Evolutionary conservation across 2,888 invertebrate species (phyloP).

Genomic region (Lycocerus yunnanus): DNA sequence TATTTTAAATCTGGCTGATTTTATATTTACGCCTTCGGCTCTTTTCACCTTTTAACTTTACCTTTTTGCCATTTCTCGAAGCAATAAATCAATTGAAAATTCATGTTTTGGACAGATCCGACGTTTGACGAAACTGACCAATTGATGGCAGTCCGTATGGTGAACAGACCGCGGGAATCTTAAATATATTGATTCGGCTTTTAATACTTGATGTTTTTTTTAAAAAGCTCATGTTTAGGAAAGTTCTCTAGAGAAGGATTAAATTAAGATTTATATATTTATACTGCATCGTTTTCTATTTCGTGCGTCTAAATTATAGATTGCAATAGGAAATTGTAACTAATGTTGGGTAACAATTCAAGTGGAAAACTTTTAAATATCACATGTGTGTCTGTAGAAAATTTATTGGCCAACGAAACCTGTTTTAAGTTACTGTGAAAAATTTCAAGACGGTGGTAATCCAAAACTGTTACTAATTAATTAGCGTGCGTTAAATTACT

Average conservation of each 20-base stretch:
- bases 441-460: neutral
- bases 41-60: neutral
- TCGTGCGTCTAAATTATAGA: neutral
- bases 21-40: neutral
- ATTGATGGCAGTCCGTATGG: too few species aligned
- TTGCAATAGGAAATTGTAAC: constrained; percentile 13
- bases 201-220: too few species aligned
- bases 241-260: neutral
- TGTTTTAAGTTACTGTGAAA: neutral
- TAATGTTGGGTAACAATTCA: constrained; percentile 16
- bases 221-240: neutral
- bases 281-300: neutral
- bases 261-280: constrained; percentile 7
- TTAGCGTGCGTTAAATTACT: neutral
- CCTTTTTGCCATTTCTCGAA: neutral
- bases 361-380: constrained; percentile 19
- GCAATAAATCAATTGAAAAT: neutral
- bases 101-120: neutral
- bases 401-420: neutral
- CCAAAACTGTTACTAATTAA: neutral
- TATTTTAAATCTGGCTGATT: neutral
- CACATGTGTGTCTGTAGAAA: neutral
- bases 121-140: neutral
- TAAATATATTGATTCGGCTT: too few species aligned
- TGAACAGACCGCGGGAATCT: too few species aligned